Base-by-base conservation (phyloP, 2,888 invertebrate species). In the Erannis defoliaria region DNA sequence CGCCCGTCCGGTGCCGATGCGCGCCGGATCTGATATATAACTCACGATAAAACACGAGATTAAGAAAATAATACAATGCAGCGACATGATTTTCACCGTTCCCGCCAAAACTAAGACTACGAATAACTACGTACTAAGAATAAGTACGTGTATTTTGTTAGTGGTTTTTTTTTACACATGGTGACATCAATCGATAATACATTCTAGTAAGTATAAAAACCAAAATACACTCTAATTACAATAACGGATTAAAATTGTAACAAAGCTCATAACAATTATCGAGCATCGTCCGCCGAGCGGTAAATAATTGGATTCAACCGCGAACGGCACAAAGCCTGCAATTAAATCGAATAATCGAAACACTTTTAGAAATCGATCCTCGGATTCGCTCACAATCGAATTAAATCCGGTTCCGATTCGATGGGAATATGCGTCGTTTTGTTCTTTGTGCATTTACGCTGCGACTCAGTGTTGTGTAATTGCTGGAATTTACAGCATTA, bases 321-420 rank as follows among this genome's bases (percentile, higher is more conserved):
- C 66, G 67, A 48, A 23, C 74, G 74, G 73, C 58, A 50, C 51
- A 53, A 31, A 51, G 40, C 51, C 59, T 38, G 48, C 78, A 80
- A 83, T 82, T 82, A 81, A 83, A 82, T 78, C 72, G 76, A 75
- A 77, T 81, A 82, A 82, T 78, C 72, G 76, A 74, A 78, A 78
- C 81, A 81, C 80, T 82, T 75, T 75, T 78, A 81, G 80, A 76
- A 76, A 78, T 80, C 73, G 73, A 81, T 81, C 77, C 71, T 76
- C 72, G 74, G 77, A 75, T 76, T 73, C 74, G 64, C 74, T 73
- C 72, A 78, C 43, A 73, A 82, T 81, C 78, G 80, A 80, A 80
- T 82, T 77, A 77, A 82, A 80, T 78, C 76, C 74, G 69, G 73
- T 72, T 71, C 71, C 50, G 38, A 29, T 51, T 31, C 61, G 37